Evolutionary conservation across 2,888 invertebrate genomes (phyloP).

Genomic region (Micoletzkya japonica): DNA sequence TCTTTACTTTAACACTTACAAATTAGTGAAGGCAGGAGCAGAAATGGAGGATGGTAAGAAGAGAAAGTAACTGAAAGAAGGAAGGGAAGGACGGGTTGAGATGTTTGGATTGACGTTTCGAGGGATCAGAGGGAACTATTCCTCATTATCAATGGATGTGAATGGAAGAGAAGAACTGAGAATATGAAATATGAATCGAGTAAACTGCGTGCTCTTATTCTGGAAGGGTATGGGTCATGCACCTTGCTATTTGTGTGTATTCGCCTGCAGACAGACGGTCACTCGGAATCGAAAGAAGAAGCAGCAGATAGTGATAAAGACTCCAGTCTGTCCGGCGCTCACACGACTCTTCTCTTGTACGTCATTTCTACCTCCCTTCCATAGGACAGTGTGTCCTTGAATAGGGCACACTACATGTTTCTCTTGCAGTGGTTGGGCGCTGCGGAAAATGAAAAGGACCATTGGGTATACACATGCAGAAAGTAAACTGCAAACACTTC

Average conservation of each 20-base stretch:
- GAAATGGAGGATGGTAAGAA: conserved; percentile 15
- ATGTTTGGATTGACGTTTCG: conserved; percentile 21
- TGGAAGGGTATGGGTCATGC: conserved; percentile 39
- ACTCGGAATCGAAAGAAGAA: conserved; percentile 35
- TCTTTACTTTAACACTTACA: conserved; percentile 52
- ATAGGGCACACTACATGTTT: no score
- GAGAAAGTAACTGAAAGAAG: neutral
- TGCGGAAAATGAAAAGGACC: no score
- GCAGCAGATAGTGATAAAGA: conserved; percentile 42
- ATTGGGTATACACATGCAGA: no score
- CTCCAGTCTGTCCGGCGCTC: conserved; percentile 50
- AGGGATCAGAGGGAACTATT: conserved; percentile 54
- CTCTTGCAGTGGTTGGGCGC: no score
- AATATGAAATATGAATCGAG: conserved; percentile 37
- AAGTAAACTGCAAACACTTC: no score
- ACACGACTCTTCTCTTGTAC: conserved; percentile 48
- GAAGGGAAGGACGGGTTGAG: neutral
- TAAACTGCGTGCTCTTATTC: conserved; percentile 39
- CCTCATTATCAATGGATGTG: conserved; percentile 52
- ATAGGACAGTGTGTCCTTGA: no score
- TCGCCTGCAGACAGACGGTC: neutral
- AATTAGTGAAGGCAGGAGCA: conserved; percentile 32
- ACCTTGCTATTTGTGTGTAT: neutral
- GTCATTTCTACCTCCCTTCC: no score
- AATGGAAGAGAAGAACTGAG: conserved; percentile 49